Conservation (phyloP, 2,888 invertebrate species). For the Apoderus coryli region DNA sequence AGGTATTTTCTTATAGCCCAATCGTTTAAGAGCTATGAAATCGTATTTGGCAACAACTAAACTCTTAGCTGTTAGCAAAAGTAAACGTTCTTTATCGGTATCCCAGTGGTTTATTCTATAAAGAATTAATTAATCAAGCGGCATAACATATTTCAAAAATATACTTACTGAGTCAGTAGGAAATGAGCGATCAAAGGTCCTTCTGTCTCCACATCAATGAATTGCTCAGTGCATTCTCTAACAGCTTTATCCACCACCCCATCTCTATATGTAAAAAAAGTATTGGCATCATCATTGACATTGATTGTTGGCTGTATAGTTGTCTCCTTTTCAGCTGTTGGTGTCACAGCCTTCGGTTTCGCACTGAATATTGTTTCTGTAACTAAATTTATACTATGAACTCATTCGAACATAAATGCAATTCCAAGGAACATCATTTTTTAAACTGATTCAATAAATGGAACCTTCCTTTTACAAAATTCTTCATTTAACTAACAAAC, state of each 20-base stretch:
- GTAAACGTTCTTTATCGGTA: constrained; percentile 66
- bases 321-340: constrained; percentile 15
- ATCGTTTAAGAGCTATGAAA: constrained; percentile 63
- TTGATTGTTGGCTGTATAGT: constrained; percentile 19
- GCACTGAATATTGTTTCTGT: constrained; percentile 26
- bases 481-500: no score
- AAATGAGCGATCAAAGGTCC: constrained; percentile 60
- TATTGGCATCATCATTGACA: constrained; percentile 41
- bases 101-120: constrained; percentile 78
- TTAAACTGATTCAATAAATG: no score
- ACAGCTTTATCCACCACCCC: constrained; percentile 60
- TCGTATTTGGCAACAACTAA: constrained; percentile 69
- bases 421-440: no score
- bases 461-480: no score
- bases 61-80: constrained; percentile 57
- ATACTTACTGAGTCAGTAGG: constrained; percentile 68
- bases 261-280: constrained; percentile 58
- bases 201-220: constrained; percentile 50
- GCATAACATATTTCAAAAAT: no score
- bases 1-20: constrained; percentile 54
- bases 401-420: no score
- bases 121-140: constrained; percentile 15
- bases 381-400: no score
- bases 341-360: constrained; percentile 19
- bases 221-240: constrained; percentile 48